Conservation (phyloP, 2,113 vertebrate genomes). For the Hippocampus barbouri region DNA sequence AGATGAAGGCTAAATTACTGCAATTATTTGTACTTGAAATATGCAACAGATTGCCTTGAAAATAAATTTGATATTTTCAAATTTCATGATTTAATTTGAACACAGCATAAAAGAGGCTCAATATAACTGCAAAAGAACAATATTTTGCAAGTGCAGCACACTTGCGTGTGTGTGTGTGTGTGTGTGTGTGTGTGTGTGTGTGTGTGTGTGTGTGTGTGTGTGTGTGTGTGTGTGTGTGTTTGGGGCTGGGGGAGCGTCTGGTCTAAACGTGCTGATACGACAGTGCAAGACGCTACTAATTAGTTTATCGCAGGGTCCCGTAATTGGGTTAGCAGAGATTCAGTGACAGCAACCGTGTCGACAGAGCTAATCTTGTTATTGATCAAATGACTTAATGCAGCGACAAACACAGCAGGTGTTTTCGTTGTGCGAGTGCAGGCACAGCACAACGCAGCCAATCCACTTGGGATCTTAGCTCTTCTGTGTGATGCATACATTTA, state of each 20-base stretch:
- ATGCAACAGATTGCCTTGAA: neutral
- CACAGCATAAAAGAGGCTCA: neutral
- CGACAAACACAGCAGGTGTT: constrained; percentile 50
- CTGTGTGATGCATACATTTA: constrained; percentile 70
- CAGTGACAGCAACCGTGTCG: constrained; percentile 30
- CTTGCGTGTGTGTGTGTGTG: neutral
- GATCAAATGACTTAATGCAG: constrained; percentile 50
- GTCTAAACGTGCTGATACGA: constrained; percentile 24
- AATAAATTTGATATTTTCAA: neutral
- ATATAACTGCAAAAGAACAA: constrained; percentile 11
- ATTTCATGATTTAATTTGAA: neutral
- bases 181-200: neutral
- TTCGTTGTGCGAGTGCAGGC: constrained; percentile 42
- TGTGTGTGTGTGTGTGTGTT: neutral
- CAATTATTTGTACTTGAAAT: neutral
- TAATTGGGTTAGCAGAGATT: constrained; percentile 60
- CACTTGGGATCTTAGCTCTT: constrained; percentile 56
- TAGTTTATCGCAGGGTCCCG: constrained; percentile 32
- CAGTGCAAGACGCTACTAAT: constrained; percentile 39
- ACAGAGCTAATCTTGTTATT: constrained; percentile 40
- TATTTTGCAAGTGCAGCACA: constrained; percentile 17
- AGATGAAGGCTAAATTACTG: neutral
- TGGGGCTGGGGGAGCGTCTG: constrained; percentile 1
- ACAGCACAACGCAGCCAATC: constrained; percentile 20
- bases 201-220: neutral